Conservation (phyloP, 2,797 vertebrate genomes). For the Peromyscus aztecus region DNA sequence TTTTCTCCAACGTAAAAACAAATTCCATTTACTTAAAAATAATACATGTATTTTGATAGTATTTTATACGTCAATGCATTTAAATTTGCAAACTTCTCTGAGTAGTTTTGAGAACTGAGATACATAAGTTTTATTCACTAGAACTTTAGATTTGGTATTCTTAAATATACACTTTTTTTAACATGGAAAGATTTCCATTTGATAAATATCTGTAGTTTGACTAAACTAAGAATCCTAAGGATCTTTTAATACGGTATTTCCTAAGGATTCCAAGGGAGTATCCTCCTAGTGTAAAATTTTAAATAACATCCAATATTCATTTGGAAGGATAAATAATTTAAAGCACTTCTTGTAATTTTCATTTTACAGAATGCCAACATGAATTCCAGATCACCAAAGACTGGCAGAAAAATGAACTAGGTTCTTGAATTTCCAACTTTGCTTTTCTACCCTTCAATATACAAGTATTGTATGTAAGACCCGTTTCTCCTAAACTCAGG, state of each 20-base stretch:
- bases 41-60: neutral
- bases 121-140: neutral
- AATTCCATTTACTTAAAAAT: neutral
- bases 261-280: neutral
- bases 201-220: neutral
- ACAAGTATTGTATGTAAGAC: neutral
- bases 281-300: neutral
- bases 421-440: neutral
- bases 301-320: neutral
- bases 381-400: neutral
- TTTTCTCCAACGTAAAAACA: neutral
- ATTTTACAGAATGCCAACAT: neutral
- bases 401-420: neutral
- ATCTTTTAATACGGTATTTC: neutral
- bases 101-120: neutral
- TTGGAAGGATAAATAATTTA: constrained; percentile 9
- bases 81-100: neutral
- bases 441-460: constrained; percentile 23
- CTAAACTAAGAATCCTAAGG: neutral
- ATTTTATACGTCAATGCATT: neutral
- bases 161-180: neutral
- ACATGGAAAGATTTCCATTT: neutral
- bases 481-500: neutral
- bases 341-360: neutral
- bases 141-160: neutral